Conservation (phyloP, 2,888 invertebrate species). For the Magallana nippona region DNA sequence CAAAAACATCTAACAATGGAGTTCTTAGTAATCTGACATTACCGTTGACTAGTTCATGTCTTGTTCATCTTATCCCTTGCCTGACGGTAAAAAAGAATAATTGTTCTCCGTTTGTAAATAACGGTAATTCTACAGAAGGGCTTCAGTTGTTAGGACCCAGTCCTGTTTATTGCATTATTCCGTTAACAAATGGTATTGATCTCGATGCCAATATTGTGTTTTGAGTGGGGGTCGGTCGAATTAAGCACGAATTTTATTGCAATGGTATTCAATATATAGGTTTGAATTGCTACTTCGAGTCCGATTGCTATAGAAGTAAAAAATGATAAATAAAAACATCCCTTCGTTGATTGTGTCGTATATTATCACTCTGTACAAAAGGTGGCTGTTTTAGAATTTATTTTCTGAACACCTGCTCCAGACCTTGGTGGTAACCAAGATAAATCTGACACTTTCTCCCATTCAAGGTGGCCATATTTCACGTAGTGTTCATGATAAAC, state of each 20-base stretch:
- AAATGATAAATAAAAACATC: slow-evolving; percentile 33
- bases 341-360: slow-evolving; percentile 22
- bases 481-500: slow-evolving; percentile 36
- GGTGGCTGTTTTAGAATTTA: slow-evolving; percentile 30
- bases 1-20: too few species aligned
- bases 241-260: slow-evolving; percentile 29
- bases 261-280: slow-evolving; percentile 30
- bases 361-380: slow-evolving; percentile 28
- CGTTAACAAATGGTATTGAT: slow-evolving; percentile 32
- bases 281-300: slow-evolving; percentile 29
- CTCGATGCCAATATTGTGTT: slow-evolving; percentile 23
- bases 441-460: slow-evolving; percentile 29
- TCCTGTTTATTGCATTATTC: slow-evolving; percentile 23
- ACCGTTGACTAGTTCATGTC: too few species aligned
- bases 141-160: neutral
- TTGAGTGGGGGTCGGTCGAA: slow-evolving; percentile 23
- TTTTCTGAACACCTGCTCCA: slow-evolving; percentile 37
- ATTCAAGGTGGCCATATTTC: slow-evolving; percentile 21
- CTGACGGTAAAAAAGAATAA: neutral
- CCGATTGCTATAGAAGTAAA: slow-evolving; percentile 33
- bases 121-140: slow-evolving; percentile 6
- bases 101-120: slow-evolving; percentile 22
- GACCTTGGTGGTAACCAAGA: slow-evolving; percentile 28
- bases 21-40: too few species aligned
- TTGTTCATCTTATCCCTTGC: neutral